Percentiles rank a stretch among this genome's conserved stretches.
phyloP scores from a whole-genome alignment of 2,888 invertebrate genomes.

The Tuberolachnus salignus region DNA sequence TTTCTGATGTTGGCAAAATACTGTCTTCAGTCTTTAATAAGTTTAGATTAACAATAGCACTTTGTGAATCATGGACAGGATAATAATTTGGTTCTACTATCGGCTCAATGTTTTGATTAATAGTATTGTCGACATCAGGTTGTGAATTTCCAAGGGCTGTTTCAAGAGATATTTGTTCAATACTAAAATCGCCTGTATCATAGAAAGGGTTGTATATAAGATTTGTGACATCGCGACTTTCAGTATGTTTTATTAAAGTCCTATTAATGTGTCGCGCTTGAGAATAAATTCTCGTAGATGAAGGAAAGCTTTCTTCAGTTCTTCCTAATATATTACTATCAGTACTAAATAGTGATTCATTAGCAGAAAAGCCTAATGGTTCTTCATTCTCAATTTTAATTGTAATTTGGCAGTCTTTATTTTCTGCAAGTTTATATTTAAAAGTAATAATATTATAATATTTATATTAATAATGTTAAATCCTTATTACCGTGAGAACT shows the following conservation, averaged over 20 bases:
- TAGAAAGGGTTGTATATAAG: constrained; percentile 34
- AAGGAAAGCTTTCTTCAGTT: constrained; percentile 20
- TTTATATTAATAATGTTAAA: not conserved
- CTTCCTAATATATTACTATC: not conserved
- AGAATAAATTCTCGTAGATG: constrained; percentile 12
- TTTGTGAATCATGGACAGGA: not conserved
- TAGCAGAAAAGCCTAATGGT: constrained; percentile 10
- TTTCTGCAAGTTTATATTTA: constrained; percentile 24
- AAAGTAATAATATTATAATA: not conserved
- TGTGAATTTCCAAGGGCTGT: not conserved
- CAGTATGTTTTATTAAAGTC: constrained; percentile 32
- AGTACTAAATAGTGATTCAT: constrained; percentile 13
- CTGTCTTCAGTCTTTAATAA: not conserved
- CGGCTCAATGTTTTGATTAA: constrained; percentile 15
- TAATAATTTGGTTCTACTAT: not conserved
- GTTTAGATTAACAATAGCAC: not conserved
- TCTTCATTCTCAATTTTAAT: constrained; percentile 46
- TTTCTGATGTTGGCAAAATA: not conserved
- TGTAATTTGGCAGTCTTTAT: constrained; percentile 47
- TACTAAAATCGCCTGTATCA: not conserved
- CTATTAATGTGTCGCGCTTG: constrained; percentile 36
- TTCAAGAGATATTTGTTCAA: not conserved
- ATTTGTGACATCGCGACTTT: constrained; percentile 15
- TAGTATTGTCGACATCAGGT: not conserved
- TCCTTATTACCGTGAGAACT: constrained; percentile 45